Evolutionary conservation across 2,888 invertebrate species (phyloP), one percentile per base, ranked within the genome.

Genomic region (Allygus modestus): DNA sequence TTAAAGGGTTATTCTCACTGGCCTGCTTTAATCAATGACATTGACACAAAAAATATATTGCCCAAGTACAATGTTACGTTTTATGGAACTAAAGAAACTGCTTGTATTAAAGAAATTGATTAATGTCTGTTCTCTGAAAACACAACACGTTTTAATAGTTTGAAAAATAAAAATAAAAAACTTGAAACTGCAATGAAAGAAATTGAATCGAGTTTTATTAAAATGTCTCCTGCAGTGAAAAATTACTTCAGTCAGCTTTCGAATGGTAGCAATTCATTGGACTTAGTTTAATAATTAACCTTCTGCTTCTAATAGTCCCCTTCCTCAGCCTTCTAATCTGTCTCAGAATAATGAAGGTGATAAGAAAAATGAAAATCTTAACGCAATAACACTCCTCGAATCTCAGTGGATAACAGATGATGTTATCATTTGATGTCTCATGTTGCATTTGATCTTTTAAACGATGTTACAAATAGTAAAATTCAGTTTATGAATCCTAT

Each of bases 401-500:
- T 77, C 77, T 12, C 7, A 77, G n/a, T 77, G 77, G 77, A 51
- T 77, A 0, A 77, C 77, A 1, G 77, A 77, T 77, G 77, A 77
- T 51, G 51, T 31, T 1, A n/a, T 77, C n/a, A n/a, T n/a, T n/a
- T n/a, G n/a, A n/a, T n/a, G n/a, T n/a, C n/a, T 12, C 1, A 17
- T 28, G 23, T 51, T 51, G 28, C 20, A 15, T 77, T 77, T 77
- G 77, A 77, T 5, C 2, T 28, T 17, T 51, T 77, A 28, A 51
- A 77, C n/a, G 17, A 17, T 9, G 7, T 77, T 12, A 15, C 43
- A 12, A 11, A 43, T 23, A 26, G 28, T 75, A 37, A 75, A 17
- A 28, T 77, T 17, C 46, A 51, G 7, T 46, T 51, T n/a, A 1
- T 51, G 0, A 77, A 28, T 31, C 77, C 77, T 31, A 51, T 77